These are phyloP conservation scores for Diachasmimorpha longicaudata DNA, from an alignment of 1,140 invertebrate genomes.

Conservation along the genomic window DNA sequence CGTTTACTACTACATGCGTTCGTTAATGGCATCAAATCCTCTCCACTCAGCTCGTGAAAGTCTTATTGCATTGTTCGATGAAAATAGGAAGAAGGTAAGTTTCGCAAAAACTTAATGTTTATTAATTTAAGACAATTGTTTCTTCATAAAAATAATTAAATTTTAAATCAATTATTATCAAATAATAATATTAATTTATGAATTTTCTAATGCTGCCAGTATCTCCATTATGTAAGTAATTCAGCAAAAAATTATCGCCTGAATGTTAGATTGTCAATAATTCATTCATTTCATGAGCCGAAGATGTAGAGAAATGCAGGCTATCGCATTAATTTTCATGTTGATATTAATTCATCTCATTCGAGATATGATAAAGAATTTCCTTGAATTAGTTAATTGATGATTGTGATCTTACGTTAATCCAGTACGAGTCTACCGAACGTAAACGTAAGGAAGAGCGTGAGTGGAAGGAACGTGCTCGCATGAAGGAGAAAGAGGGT, in stretches of 20 bases:
- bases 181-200: slow-evolving; percentile 44
- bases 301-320: not conserved
- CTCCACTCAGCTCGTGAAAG: slow-evolving; percentile 89
- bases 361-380: not conserved
- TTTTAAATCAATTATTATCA: not conserved
- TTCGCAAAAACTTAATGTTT: not conserved
- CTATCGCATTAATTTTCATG: not conserved
- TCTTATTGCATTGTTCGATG: slow-evolving; percentile 87
- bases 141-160: no score
- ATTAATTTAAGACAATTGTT: not conserved
- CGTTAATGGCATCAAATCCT: slow-evolving; percentile 91
- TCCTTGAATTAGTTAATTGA: not conserved
- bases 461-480: slow-evolving; percentile 64
- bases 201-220: slow-evolving; percentile 66
- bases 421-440: slow-evolving; percentile 80
- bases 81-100: slow-evolving; percentile 89
- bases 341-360: not conserved
- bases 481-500: slow-evolving; percentile 68
- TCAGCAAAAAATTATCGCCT: slow-evolving; percentile 36
- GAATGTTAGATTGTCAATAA: not conserved
- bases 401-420: slow-evolving; percentile 36
- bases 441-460: slow-evolving; percentile 73
- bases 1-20: slow-evolving; percentile 97
- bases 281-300: not conserved
- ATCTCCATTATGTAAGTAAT: slow-evolving; percentile 71